phyloP scores from a whole-genome alignment of 2,797 vertebrate species.

The Varecia variegata region DNA sequence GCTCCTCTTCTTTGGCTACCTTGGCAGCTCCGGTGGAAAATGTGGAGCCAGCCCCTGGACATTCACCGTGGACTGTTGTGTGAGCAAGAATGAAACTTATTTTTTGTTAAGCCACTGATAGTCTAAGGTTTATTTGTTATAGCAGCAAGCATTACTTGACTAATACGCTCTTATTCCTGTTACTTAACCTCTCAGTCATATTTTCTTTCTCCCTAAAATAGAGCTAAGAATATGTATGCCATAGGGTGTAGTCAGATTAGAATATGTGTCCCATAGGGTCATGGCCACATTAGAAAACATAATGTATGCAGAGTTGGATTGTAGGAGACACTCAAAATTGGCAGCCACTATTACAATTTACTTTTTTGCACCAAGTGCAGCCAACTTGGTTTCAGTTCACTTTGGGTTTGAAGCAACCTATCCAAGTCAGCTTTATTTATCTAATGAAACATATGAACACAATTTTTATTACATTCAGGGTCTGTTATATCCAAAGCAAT shows the following conservation, averaged over 20 bases:
- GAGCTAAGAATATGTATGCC: neutral
- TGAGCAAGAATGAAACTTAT: neutral
- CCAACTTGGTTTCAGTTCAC: slow-evolving; percentile 67
- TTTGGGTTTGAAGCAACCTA: slow-evolving; percentile 61
- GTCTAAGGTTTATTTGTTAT: neutral
- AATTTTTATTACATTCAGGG: slow-evolving; percentile 54
- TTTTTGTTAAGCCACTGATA: neutral
- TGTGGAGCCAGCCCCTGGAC: too few species aligned
- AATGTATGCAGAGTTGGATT: neutral
- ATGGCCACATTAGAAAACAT: neutral
- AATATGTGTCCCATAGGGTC: neutral
- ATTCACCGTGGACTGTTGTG: neutral
- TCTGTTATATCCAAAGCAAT: slow-evolving; percentile 67
- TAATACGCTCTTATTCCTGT: neutral
- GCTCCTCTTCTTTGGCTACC: neutral
- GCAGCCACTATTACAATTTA: neutral
- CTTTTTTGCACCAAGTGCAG: slow-evolving; percentile 39
- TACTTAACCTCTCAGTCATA: neutral
- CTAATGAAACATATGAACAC: slow-evolving; percentile 70
- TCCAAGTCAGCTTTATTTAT: slow-evolving; percentile 74
- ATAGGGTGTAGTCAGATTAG: neutral
- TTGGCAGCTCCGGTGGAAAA: neutral
- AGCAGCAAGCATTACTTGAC: neutral
- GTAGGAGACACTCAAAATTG: neutral
- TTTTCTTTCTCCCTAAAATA: neutral